A percentile compares a stretch with the other conserved stretches of the same genome.
These are phyloP conservation scores for Eriocheir sinensis DNA, from an alignment of 1,140 invertebrate genomes.

Conservation along the genomic window DNA sequence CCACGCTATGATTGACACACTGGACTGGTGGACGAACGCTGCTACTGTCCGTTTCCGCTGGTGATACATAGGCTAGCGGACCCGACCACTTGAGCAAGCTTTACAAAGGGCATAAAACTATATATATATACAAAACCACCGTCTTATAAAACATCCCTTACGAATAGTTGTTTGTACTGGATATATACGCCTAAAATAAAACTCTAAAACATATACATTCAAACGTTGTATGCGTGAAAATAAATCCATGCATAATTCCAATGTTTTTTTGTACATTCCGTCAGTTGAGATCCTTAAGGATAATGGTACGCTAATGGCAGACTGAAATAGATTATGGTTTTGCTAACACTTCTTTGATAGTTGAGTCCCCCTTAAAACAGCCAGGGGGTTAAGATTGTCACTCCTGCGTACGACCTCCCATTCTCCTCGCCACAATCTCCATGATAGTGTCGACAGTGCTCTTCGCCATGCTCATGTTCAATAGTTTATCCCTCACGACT, in stretches of 20 bases:
- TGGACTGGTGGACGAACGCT: too few relatives aligned
- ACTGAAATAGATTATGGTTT: not conserved
- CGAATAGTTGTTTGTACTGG: not conserved
- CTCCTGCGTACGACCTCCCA: not conserved
- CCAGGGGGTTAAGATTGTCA: not conserved
- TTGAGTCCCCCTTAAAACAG: not conserved
- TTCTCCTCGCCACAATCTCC: not conserved
- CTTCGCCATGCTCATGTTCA: not conserved
- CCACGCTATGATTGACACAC: too few relatives aligned
- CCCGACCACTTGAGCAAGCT: too few relatives aligned
- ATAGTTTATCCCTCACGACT: not conserved
- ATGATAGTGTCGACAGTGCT: not conserved
- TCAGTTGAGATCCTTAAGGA: not conserved
- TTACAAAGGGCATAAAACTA: too few relatives aligned
- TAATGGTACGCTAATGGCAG: not conserved
- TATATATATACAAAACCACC: too few relatives aligned
- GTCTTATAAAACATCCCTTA: not conserved
- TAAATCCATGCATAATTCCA: not conserved
- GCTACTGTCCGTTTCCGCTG: too few relatives aligned
- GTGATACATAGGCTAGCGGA: too few relatives aligned
- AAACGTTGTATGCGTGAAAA: not conserved
- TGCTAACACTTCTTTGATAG: not conserved
- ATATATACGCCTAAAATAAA: not conserved
- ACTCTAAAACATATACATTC: conserved; percentile 9
- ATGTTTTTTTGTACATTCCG: not conserved